Conservation (phyloP, 2,113 vertebrate species). For the Tichodroma muraria region DNA sequence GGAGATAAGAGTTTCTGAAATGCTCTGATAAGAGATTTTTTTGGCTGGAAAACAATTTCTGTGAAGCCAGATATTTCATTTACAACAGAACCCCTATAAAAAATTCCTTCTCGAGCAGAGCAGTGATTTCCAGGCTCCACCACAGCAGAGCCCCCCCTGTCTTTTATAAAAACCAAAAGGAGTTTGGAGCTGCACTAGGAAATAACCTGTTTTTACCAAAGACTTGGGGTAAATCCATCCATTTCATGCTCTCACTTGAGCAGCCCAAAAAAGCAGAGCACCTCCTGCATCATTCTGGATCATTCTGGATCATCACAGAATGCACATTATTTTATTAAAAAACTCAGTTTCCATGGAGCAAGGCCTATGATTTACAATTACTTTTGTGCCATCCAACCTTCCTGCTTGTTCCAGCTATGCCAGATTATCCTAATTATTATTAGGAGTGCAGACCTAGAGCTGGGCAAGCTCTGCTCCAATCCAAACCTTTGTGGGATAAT, state of each 20-base stretch:
- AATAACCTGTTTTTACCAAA: not conserved
- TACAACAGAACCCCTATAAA: too few species aligned
- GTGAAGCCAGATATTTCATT: not conserved
- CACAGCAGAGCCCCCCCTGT: not conserved
- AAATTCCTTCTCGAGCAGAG: not conserved
- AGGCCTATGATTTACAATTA: not conserved
- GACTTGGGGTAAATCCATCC: accelerated
- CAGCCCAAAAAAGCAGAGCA: not conserved
- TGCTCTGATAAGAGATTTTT: not conserved
- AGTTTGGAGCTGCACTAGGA: not conserved
- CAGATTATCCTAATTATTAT: not conserved
- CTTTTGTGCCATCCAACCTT: not conserved
- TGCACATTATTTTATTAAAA: not conserved
- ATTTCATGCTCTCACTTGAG: not conserved
- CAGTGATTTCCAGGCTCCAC: not conserved
- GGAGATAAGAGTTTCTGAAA: not conserved
- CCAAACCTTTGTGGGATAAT: not conserved
- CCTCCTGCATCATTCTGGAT: too few species aligned
- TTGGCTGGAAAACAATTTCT: not conserved
- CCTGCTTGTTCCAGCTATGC: not conserved
- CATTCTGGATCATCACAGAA: not conserved
- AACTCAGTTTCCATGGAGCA: not conserved
- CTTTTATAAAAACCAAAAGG: accelerated
- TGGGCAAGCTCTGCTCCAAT: not conserved
- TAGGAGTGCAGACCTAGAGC: too few species aligned